These are phyloP conservation scores for Callosobruchus maculatus DNA, from an alignment of 2,888 invertebrate species.

Conservation along the genomic window DNA sequence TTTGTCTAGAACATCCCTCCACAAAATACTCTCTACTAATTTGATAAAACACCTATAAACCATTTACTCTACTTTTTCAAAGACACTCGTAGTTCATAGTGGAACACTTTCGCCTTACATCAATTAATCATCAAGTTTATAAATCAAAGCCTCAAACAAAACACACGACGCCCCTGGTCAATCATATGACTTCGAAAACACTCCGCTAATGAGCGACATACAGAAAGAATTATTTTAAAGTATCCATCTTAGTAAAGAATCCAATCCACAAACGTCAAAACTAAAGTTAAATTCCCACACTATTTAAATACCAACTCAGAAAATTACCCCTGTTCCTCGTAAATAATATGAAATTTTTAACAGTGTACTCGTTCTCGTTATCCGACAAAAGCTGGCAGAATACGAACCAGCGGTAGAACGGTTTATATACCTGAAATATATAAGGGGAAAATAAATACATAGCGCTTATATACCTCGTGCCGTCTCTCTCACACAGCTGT, in stretches of 20 bases:
- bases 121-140: too few species aligned
- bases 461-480: slow-evolving; percentile 36
- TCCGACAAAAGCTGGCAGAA: slow-evolving; percentile 39
- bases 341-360: slow-evolving; percentile 29
- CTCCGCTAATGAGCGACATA: background rate
- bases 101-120: too few species aligned
- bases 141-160: background rate
- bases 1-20: too few species aligned
- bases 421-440: slow-evolving; percentile 44
- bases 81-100: too few species aligned
- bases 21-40: too few species aligned
- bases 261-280: too few species aligned
- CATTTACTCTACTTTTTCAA: too few species aligned
- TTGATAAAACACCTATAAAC: too few species aligned
- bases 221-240: background rate
- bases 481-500: slow-evolving; percentile 46
- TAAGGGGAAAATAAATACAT: slow-evolving; percentile 48
- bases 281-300: background rate
- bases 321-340: background rate
- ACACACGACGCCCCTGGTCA: background rate
- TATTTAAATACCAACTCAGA: background rate
- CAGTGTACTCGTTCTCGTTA: slow-evolving; percentile 37
- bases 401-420: slow-evolving; percentile 44
- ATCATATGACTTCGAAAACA: background rate
- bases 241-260: too few species aligned